A percentile compares a stretch with the other conserved stretches of the same genome.
These are phyloP conservation scores for Stramonita haemastoma DNA, from an alignment of 2,888 invertebrate species.

Conservation along the genomic window DNA sequence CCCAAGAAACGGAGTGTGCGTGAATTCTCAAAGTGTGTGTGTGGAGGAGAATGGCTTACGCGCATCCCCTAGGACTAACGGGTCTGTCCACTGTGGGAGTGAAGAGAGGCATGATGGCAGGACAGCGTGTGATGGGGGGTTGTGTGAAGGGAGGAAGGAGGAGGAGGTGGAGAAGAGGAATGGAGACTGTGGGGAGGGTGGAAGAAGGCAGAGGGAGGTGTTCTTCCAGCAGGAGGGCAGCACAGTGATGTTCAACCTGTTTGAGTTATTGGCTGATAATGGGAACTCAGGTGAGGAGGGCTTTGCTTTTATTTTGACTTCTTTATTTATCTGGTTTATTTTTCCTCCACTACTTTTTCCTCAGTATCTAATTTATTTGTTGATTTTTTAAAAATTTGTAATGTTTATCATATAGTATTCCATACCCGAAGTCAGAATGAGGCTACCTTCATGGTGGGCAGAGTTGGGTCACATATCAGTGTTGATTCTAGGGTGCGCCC, in stretches of 20 bases:
- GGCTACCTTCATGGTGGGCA: no score
- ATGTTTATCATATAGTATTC: no score
- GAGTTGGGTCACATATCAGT: no score
- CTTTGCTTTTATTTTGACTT: neutral
- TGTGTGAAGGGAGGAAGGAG: neutral
- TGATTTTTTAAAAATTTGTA: no score
- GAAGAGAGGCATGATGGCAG: neutral
- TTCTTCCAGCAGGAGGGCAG: constrained; percentile 40
- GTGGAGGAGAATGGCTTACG: neutral
- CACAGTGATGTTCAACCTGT: constrained; percentile 10
- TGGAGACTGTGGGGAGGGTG: neutral
- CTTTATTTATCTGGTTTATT: neutral
- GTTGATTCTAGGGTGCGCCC: no score
- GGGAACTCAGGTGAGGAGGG: constrained; percentile 11
- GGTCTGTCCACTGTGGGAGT: neutral
- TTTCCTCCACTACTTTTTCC: no score
- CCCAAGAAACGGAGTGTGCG: neutral
- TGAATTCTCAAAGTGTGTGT: neutral
- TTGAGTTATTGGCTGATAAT: constrained; percentile 16
- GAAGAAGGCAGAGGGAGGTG: constrained; percentile 7
- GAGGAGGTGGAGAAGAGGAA: neutral
- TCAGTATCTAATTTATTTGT: no score
- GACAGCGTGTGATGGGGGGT: neutral
- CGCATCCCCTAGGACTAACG: neutral
- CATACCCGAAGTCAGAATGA: no score